Percentiles rank a stretch among this genome's conserved stretches.
Evolutionary conservation across 53 echinoderm and acorn worm genomes (phyloP).

Genomic region (Arbacia lixula): DNA sequence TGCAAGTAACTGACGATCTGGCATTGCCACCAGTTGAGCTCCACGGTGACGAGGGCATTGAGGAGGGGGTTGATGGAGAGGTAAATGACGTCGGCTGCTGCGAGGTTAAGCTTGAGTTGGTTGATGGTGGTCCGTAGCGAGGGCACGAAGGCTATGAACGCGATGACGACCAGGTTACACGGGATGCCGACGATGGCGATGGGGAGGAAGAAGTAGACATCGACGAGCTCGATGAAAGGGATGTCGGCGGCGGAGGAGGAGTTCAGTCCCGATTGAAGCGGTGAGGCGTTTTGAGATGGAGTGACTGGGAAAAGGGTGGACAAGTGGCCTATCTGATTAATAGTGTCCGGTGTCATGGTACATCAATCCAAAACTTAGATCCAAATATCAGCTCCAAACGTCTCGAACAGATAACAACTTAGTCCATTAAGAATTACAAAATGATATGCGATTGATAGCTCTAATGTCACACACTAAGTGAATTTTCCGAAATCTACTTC

Average conservation of each 20-base stretch:
- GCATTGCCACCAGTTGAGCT: slow-evolving; percentile 37
- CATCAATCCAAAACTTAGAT: too few relatives aligned
- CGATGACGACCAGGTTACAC: slow-evolving; percentile 36
- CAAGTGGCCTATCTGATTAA: not conserved
- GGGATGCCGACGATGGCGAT: slow-evolving; percentile 47
- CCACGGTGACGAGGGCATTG: slow-evolving; percentile 19
- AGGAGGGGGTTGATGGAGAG: slow-evolving; percentile 43
- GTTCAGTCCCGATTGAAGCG: not conserved
- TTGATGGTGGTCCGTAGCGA: slow-evolving; percentile 38
- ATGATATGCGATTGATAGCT: too few relatives aligned
- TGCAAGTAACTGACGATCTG: slow-evolving; percentile 48
- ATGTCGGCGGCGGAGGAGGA: not conserved
- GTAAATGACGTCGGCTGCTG: slow-evolving; percentile 41
- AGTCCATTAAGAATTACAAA: too few relatives aligned
- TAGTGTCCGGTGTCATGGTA: not conserved
- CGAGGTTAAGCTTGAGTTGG: slow-evolving; percentile 45
- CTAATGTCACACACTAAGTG: too few relatives aligned
- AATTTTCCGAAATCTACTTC: too few relatives aligned
- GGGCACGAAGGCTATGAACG: slow-evolving; percentile 22
- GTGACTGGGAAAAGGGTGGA: not conserved
- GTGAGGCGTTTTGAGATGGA: slow-evolving; percentile 19
- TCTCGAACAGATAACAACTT: too few relatives aligned
- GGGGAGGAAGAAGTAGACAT: slow-evolving; percentile 43
- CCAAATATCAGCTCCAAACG: too few relatives aligned
- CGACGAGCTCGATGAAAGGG: slow-evolving; percentile 24